A percentile compares a stretch with the other conserved stretches of the same genome.
Conservation (phyloP, 2,113 vertebrate genomes). For the Dipodomys spectabilis region DNA sequence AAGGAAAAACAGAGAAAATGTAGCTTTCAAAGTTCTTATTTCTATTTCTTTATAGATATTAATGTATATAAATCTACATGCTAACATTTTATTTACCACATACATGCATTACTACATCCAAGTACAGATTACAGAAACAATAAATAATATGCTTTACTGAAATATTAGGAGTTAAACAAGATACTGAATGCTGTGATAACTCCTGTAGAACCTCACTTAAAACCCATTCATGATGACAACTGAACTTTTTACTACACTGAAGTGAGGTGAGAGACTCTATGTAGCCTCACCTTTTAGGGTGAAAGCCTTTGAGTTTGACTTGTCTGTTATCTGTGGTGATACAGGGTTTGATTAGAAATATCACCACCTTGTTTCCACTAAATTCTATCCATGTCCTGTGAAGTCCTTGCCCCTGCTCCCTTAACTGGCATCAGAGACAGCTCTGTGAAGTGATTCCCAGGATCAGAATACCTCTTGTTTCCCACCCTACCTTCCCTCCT, state of each 20-base stretch:
- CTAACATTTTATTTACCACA: neutral
- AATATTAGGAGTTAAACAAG: neutral
- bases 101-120: neutral
- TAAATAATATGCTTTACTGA: neutral
- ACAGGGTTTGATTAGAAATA: neutral
- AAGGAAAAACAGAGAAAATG: neutral
- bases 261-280: neutral
- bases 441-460: fast-evolving
- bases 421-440: neutral
- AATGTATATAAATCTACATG: neutral
- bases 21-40: neutral
- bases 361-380: neutral
- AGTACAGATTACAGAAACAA: neutral
- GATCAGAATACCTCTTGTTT: neutral
- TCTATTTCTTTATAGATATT: neutral
- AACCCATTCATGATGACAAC: neutral
- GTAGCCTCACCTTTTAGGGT: neutral
- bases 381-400: neutral
- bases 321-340: neutral
- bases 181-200: neutral
- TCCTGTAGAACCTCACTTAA: neutral
- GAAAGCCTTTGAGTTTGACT: neutral
- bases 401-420: neutral
- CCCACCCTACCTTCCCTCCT: neutral
- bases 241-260: neutral